Percentiles rank a stretch among this genome's conserved stretches.
Conservation (phyloP, 2,113 vertebrate species). For the Cathartes aura region DNA sequence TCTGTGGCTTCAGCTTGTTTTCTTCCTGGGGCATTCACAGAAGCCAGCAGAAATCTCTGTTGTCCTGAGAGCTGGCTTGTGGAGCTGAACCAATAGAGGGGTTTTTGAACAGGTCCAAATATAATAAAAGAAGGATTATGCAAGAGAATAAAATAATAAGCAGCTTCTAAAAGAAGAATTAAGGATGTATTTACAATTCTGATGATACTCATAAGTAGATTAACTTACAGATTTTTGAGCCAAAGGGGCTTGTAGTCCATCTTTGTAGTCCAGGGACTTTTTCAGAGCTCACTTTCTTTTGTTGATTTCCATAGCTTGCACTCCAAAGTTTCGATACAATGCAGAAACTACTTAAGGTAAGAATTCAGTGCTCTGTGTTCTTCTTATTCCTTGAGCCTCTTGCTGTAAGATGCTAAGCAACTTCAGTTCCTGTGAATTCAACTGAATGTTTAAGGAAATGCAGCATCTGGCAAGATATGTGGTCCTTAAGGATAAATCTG, state of each 20-base stretch:
- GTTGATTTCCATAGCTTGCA: constrained; percentile 81
- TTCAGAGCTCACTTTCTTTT: background rate
- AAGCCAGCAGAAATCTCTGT: background rate
- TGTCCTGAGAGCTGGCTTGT: background rate
- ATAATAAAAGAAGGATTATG: background rate
- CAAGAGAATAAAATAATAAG: background rate
- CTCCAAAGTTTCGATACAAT: constrained; percentile 90
- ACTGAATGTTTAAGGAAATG: background rate
- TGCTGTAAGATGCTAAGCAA: background rate
- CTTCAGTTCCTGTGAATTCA: background rate
- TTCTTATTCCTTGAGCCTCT: background rate
- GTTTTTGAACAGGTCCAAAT: background rate
- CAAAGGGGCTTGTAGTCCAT: background rate
- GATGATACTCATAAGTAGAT: background rate
- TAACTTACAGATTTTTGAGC: background rate
- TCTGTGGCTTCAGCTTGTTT: background rate
- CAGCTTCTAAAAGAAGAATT: background rate
- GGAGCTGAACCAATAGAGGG: constrained; percentile 33
- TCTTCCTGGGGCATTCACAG: background rate
- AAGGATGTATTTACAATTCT: background rate
- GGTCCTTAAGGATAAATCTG: constrained; percentile 9
- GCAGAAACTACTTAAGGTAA: constrained; percentile 92
- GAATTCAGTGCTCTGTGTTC: background rate
- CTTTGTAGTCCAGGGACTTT: background rate
- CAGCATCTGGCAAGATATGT: background rate